Conservation (phyloP, 2,113 vertebrate genomes). For the Protobothrops flavoviridis region DNA sequence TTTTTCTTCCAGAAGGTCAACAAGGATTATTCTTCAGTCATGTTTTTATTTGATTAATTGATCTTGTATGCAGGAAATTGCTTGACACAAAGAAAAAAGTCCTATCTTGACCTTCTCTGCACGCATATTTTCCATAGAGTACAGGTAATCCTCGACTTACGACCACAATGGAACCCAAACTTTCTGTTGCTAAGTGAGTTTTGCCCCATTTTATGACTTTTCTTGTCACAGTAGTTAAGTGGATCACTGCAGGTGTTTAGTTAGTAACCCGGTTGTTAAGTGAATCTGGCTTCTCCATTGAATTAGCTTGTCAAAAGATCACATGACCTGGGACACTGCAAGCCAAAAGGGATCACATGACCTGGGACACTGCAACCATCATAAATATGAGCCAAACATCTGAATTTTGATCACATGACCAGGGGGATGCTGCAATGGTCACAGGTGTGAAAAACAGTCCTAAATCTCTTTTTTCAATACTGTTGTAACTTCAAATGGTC, state of each 20-base stretch:
- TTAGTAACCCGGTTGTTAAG: not conserved
- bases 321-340: not conserved
- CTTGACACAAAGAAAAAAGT: not conserved
- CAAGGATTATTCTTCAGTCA: not conserved
- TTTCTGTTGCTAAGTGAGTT: not conserved
- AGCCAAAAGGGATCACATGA: not conserved
- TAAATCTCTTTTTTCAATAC: not conserved
- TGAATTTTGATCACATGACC: no score
- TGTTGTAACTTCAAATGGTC: not conserved
- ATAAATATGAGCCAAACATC: not conserved
- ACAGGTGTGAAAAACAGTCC: not conserved
- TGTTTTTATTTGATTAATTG: not conserved
- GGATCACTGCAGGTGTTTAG: no score
- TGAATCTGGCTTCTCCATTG: not conserved
- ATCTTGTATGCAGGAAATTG: not conserved
- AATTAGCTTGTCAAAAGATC: not conserved
- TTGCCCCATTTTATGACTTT: no score
- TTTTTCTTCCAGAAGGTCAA: not conserved
- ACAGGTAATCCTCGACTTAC: not conserved
- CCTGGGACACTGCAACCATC: not conserved
- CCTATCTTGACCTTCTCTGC: not conserved
- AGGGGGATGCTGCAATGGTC: not conserved
- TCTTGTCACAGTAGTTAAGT: no score
- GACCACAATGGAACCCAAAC: not conserved
- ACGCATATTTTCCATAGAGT: not conserved